Conservation (phyloP, 2,113 vertebrate genomes). For the Tragelaphus buxtoni region DNA sequence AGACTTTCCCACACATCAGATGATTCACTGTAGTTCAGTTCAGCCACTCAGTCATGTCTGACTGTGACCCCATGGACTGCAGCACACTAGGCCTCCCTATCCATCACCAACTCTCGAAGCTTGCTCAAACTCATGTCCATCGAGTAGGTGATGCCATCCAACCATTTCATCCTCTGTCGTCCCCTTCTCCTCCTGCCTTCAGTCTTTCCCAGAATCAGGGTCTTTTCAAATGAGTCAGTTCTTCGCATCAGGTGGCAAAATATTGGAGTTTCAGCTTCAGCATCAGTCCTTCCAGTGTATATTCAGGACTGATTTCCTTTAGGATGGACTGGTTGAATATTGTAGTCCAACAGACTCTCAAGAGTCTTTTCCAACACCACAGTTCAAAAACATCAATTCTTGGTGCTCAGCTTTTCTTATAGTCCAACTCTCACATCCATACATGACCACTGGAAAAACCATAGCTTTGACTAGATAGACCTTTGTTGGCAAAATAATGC, state of each 20-base stretch:
- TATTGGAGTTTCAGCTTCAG: neutral
- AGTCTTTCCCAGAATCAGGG: neutral
- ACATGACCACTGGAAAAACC: neutral
- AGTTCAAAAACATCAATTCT: neutral
- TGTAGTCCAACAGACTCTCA: neutral
- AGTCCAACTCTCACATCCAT: neutral
- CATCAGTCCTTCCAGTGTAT: neutral
- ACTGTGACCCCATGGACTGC: neutral
- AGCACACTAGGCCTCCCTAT: neutral
- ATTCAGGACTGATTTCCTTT: neutral
- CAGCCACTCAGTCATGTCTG: fast-evolving
- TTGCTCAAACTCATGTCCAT: neutral
- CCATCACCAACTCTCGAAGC: neutral
- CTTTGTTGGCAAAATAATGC: neutral
- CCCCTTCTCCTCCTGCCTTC: neutral
- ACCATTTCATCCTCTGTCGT: fast-evolving
- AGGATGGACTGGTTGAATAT: neutral
- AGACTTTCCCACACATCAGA: neutral
- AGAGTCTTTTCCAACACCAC: neutral
- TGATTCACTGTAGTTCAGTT: neutral
- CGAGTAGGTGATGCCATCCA: neutral
- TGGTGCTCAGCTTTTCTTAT: neutral
- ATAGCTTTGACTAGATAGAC: neutral
- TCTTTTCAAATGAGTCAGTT: neutral
- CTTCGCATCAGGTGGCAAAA: neutral